phyloP scores from a whole-genome alignment of 1,140 invertebrate genomes.

The Pseudomyrmex dendroicus region DNA sequence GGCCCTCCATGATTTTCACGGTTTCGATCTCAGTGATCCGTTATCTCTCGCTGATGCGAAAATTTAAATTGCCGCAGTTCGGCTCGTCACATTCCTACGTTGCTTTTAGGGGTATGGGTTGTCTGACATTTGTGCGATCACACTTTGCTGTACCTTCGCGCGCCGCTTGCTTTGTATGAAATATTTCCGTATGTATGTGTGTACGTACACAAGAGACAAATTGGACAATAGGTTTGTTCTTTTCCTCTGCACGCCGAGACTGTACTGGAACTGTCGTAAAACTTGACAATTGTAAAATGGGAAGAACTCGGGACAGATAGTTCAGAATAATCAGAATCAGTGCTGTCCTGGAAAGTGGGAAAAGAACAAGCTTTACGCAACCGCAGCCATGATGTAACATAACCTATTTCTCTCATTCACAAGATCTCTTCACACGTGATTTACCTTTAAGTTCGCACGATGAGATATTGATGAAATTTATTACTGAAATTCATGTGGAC shows the following conservation, averaged over 20 bases:
- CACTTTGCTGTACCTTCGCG: constrained; percentile 20
- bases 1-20: constrained; percentile 72
- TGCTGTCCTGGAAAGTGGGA: too few relatives aligned
- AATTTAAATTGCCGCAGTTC: constrained; percentile 59
- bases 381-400: background rate
- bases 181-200: too few relatives aligned
- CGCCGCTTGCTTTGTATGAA: too few relatives aligned
- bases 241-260: too few relatives aligned
- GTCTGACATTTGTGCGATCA: constrained; percentile 71
- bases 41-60: constrained; percentile 9
- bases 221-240: too few relatives aligned
- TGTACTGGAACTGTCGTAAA: too few relatives aligned
- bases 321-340: too few relatives aligned
- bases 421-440: background rate
- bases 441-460: background rate
- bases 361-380: too few relatives aligned
- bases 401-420: background rate
- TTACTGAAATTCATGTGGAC: background rate
- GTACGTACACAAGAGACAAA: too few relatives aligned
- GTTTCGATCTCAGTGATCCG: background rate
- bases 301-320: too few relatives aligned
- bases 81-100: constrained; percentile 69
- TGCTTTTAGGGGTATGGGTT: constrained; percentile 19
- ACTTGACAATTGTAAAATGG: too few relatives aligned
- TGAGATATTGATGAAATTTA: background rate